A percentile compares a stretch with the other conserved stretches of the same genome.
Conservation (phyloP, 2,113 vertebrate species). For the Blennius ocellaris region DNA sequence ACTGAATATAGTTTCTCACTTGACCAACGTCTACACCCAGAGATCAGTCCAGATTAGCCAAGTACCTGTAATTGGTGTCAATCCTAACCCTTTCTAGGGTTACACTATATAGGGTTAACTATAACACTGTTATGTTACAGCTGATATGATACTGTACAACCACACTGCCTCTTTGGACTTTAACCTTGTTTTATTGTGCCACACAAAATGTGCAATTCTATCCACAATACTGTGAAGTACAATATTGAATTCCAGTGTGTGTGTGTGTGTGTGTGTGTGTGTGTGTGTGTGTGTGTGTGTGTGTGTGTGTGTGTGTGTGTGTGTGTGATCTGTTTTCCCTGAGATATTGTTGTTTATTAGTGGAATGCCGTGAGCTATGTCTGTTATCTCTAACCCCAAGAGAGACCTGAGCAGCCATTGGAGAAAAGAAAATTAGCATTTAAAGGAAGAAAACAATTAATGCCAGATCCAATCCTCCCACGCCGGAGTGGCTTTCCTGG, state of each 20-base stretch:
- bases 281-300: background rate
- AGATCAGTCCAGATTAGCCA: no score
- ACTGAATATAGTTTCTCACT: no score
- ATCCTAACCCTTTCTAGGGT: no score
- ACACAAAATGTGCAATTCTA: no score
- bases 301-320: background rate
- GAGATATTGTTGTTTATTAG: constrained; percentile 16
- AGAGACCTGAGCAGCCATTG: constrained; percentile 13
- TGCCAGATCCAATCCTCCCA: constrained; percentile 25
- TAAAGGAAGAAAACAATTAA: constrained; percentile 53
- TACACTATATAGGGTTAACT: no score
- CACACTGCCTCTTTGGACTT: background rate
- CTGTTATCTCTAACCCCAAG: constrained; percentile 22
- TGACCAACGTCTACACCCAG: no score
- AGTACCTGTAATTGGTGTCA: no score
- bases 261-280: no score
- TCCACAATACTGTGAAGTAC: background rate
- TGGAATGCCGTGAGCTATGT: background rate
- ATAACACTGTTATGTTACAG: no score
- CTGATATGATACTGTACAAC: no score
- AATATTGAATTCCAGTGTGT: background rate
- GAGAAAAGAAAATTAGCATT: constrained; percentile 30
- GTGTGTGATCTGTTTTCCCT: constrained; percentile 3
- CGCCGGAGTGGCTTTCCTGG: constrained; percentile 26
- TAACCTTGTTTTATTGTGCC: background rate